These are phyloP conservation scores for Ecliptopera silaceata DNA, from an alignment of 2,888 invertebrate species.

Conservation along the genomic window DNA sequence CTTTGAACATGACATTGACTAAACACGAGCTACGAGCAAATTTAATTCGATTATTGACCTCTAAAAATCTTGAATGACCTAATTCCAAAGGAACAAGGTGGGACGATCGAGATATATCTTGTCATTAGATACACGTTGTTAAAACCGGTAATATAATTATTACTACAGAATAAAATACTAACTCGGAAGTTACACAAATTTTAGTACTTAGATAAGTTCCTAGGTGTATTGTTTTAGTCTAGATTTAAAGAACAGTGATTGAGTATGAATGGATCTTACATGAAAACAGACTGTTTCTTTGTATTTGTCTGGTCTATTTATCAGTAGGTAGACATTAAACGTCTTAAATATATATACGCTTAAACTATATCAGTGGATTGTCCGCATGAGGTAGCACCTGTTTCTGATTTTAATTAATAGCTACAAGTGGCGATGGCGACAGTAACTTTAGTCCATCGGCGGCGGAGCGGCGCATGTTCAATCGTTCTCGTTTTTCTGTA, in stretches of 20 bases:
- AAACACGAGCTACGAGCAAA: no score
- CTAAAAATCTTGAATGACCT: not conserved
- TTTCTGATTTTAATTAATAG: conserved; percentile 42
- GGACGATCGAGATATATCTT: not conserved
- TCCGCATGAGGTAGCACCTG: conserved; percentile 38
- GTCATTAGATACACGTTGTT: not conserved
- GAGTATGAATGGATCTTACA: no score
- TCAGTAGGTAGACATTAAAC: not conserved
- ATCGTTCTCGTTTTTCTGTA: conserved; percentile 41
- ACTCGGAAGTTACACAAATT: no score
- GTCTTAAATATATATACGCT: not conserved
- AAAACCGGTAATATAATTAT: no score
- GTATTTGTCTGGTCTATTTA: no score
- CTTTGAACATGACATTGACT: no score
- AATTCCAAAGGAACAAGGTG: not conserved
- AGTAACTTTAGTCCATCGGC: conserved; percentile 34
- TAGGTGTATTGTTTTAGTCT: no score
- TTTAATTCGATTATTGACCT: not conserved
- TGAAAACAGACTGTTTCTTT: no score
- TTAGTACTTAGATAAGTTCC: no score
- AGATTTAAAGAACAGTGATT: no score
- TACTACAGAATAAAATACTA: no score
- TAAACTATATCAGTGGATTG: not conserved
- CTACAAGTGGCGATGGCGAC: conserved; percentile 35
- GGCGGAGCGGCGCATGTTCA: conserved; percentile 42